Conservation (phyloP, 2,113 vertebrate genomes). For the Caloenas nicobarica region DNA sequence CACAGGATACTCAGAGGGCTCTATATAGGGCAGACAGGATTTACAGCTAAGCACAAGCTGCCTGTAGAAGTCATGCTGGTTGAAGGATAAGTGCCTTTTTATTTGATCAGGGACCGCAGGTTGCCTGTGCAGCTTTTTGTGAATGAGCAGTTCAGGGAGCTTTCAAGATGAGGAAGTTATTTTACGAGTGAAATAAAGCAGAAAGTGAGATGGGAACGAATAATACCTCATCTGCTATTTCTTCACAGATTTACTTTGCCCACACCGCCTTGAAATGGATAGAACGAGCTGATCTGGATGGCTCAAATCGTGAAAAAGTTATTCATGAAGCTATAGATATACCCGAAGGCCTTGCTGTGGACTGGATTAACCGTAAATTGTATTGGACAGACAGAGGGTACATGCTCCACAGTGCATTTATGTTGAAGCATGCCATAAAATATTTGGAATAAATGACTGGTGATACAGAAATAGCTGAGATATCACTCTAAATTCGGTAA, state of each 20-base stretch:
- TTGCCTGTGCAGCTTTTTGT: not conserved
- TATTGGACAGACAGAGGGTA: conserved; percentile 94
- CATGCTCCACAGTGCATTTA: not conserved
- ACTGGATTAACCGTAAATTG: conserved; percentile 88
- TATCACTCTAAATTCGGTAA: not conserved
- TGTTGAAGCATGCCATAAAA: conserved; percentile 8
- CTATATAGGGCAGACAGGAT: conserved; percentile 53
- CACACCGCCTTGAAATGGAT: conserved; percentile 82
- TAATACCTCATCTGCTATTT: not conserved
- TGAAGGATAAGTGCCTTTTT: conserved; percentile 24
- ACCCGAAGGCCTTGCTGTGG: conserved; percentile 85
- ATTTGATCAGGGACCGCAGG: conserved; percentile 6
- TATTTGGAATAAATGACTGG: conserved; percentile 9
- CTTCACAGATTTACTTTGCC: conserved; percentile 87
- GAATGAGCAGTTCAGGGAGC: not conserved
- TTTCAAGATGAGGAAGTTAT: not conserved
- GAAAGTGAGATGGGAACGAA: not conserved
- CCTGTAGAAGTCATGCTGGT: conserved; percentile 2
- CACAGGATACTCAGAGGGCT: not conserved
- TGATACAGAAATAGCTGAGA: conserved; percentile 29
- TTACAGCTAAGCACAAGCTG: conserved; percentile 57
- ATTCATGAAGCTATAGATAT: conserved; percentile 73
- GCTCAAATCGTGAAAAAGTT: conserved; percentile 79
- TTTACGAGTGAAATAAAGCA: not conserved
- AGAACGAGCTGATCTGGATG: conserved; percentile 83